phyloP scores from a whole-genome alignment of 2,888 invertebrate genomes.

The Dynastes tityus region DNA sequence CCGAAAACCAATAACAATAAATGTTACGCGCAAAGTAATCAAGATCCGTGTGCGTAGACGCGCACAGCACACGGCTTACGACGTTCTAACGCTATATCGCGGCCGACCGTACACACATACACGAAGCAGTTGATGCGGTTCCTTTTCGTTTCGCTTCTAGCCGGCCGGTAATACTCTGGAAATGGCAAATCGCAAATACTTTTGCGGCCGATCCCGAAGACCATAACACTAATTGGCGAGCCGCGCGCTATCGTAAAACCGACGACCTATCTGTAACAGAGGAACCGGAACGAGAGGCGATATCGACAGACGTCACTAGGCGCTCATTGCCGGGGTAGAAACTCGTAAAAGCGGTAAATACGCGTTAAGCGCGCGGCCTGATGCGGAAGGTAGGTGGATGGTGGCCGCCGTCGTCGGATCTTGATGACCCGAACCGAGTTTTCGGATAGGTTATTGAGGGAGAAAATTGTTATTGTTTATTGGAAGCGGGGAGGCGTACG shows the following conservation, averaged over 20 bases:
- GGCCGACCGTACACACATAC: not conserved
- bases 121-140: not conserved
- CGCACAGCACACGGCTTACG: conserved; percentile 5
- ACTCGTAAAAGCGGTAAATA: conserved; percentile 29
- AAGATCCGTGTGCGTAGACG: conserved; percentile 11
- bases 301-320: conserved; percentile 35
- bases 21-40: conserved; percentile 43
- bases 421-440: conserved; percentile 9
- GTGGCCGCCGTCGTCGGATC: not conserved
- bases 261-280: conserved; percentile 30
- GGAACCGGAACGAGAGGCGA: not conserved
- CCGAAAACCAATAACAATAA: conserved; percentile 44
- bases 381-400: not conserved
- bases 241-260: conserved; percentile 36
- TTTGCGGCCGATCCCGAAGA: conserved; percentile 44
- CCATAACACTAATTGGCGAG: conserved; percentile 44
- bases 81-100: conserved; percentile 12
- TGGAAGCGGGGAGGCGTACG: not conserved
- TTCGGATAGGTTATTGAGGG: conserved; percentile 11
- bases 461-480: conserved; percentile 30
- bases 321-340: not conserved
- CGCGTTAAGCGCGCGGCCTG: not conserved
- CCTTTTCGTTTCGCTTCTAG: not conserved
- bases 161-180: conserved; percentile 30
- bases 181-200: conserved; percentile 45